Percentiles rank a stretch among this genome's conserved stretches.
These are phyloP conservation scores for Orestias chungarensis DNA, from an alignment of 2,797 vertebrate species.

Conservation along the genomic window DNA sequence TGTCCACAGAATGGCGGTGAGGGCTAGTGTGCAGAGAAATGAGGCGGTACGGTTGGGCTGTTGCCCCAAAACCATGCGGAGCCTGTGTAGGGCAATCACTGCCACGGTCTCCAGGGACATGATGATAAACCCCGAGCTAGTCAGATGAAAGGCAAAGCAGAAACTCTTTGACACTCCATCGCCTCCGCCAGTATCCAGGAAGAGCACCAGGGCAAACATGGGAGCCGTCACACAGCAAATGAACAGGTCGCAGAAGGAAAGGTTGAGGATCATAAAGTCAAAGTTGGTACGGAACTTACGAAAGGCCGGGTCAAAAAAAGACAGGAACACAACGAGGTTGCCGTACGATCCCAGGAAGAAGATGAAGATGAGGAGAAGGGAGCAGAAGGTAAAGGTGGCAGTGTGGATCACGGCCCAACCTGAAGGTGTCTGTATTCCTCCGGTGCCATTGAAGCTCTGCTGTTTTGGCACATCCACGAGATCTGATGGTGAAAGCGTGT, in stretches of 20 bases:
- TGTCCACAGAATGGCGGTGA: conserved; percentile 91
- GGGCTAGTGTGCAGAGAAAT: conserved; percentile 88
- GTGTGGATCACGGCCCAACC: conserved; percentile 85
- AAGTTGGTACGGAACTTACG: conserved; percentile 97
- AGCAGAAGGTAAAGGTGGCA: conserved; percentile 89
- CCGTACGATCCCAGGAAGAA: conserved; percentile 96
- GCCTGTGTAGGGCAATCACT: conserved; percentile 92
- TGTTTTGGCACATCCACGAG: conserved; percentile 75
- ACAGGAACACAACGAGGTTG: conserved; percentile 94
- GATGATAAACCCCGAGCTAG: conserved; percentile 93
- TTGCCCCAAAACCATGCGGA: conserved; percentile 94
- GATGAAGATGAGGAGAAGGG: conserved; percentile 87
- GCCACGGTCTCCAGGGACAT: conserved; percentile 97
- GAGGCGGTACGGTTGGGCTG: conserved; percentile 89
- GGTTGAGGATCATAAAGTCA: conserved; percentile 97
- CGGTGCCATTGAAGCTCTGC: conserved; percentile 71
- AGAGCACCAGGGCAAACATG: conserved; percentile 92
- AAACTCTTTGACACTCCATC: conserved; percentile 86
- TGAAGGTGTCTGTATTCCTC: conserved; percentile 51
- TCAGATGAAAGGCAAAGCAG: conserved; percentile 95
- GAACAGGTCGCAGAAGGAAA: conserved; percentile 97
- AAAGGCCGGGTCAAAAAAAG: conserved; percentile 95
- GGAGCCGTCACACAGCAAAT: conserved; percentile 93
- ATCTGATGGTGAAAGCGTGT: conserved; percentile 77
- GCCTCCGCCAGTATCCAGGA: conserved; percentile 81